Base-by-base conservation (phyloP, 1,140 invertebrate genomes). In the Lepidurus arcticus region DNA sequence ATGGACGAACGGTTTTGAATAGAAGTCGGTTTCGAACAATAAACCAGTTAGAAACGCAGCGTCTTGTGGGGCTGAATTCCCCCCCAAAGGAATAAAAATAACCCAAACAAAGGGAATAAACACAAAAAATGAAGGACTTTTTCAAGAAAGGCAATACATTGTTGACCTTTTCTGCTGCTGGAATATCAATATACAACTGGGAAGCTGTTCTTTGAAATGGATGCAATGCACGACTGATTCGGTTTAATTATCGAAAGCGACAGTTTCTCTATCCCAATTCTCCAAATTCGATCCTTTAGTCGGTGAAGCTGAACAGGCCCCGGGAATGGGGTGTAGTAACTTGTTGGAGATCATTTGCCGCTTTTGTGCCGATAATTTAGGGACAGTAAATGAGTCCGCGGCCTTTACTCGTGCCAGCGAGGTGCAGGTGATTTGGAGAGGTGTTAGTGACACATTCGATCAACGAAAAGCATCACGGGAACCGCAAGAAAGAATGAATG, bases 161-260 rank as follows among this genome's bases (percentile, higher is more conserved):
- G 53, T 13, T 16, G 53, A 65, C 16, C 53, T 65, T 65, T 65
- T 21, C 16, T 21, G 53, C 53, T 65, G 16, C 9, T 65, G n/a
- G 21, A 21, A 65, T 21, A 65, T 21, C 6, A 65, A 65, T 21
- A 21, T 21, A 9, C 21, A 65, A 65, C 53, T 65, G 53, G n/a
- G 13, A 21, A 65, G 53, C 13, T 21, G 3, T 34, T 34, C 34
- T 34, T n/a, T n/a, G 13, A 65, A 65, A 65, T 65, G 53, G 21
- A 21, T 11, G 53, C 21, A 65, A 65, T 65, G 53, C 53, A 65
- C 53, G 53, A 65, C 53, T 65, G 53, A 7, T 65, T 65, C 53
- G 53, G 53, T 65, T 65, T 65, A 65, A 65, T 65, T 65, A 65
- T 21, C n/a, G 21, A 65, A 65, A 21, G 53, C 53, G 53, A 65